Conservation (phyloP, 2,888 invertebrate species). For the Melanchra persicariae region DNA sequence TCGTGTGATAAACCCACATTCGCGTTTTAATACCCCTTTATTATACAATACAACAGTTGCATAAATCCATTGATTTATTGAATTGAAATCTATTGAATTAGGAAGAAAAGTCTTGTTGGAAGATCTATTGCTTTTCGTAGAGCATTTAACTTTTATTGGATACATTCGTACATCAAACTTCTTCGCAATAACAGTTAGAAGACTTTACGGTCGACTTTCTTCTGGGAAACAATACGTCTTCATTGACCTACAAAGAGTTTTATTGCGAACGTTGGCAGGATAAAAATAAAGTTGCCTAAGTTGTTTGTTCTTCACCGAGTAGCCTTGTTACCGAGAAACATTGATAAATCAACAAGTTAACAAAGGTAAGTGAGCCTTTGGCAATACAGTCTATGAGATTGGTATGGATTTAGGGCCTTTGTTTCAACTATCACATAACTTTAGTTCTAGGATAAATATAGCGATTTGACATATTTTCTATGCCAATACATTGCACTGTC, state of each 20-base stretch:
- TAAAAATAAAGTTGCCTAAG: conserved; percentile 43
- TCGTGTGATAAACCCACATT: too few relatives aligned
- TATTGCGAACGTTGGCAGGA: conserved; percentile 32
- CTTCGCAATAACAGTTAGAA: conserved; percentile 18
- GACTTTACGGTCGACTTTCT: conserved; percentile 2
- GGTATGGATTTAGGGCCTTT: not conserved
- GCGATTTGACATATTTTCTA: too few relatives aligned
- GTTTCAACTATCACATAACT: too few relatives aligned
- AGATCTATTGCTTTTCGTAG: not conserved
- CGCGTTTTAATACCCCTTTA: too few relatives aligned
- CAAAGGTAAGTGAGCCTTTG: not conserved
- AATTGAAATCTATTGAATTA: too few relatives aligned
- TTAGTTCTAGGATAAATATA: too few relatives aligned
- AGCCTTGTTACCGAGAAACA: conserved; percentile 24
- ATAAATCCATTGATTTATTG: too few relatives aligned
- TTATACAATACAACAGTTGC: too few relatives aligned
- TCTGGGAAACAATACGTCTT: conserved; percentile 35
- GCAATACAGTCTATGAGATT: conserved; percentile 4
- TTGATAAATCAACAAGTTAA: conserved; percentile 25
- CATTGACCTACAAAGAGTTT: conserved; percentile 46
- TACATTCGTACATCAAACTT: conserved; percentile 11
- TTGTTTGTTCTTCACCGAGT: conserved; percentile 30
- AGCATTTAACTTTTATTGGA: conserved; percentile 6
- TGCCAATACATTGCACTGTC: too few relatives aligned
- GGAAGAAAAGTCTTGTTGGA: too few relatives aligned